Evolutionary conservation across 2,113 vertebrate genomes (phyloP).

Genomic region (Ochotona princeps): DNA sequence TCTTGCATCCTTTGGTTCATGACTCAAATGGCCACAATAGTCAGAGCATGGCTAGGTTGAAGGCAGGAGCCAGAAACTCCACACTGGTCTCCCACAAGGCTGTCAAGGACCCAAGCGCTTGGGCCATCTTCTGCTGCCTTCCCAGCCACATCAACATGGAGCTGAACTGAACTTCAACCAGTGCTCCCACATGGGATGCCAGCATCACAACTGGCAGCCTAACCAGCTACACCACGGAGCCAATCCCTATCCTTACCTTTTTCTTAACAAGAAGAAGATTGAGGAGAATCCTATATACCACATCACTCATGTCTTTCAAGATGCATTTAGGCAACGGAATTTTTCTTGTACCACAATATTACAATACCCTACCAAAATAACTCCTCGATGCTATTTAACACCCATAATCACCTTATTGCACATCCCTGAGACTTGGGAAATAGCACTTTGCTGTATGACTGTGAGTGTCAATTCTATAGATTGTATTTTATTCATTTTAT

Average conservation of each 20-base stretch:
- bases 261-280: not conserved
- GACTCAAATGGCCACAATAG: too few relatives aligned
- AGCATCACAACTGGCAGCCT: too few relatives aligned
- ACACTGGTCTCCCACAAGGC: too few relatives aligned
- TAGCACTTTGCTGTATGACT: not conserved
- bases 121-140: too few relatives aligned
- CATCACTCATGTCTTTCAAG: not conserved
- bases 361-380: not conserved
- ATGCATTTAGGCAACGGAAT: not conserved
- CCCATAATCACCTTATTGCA: not conserved
- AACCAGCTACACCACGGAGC: too few relatives aligned
- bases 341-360: not conserved
- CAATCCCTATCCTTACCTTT: not conserved
- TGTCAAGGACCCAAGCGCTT: too few relatives aligned
- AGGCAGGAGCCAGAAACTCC: too few relatives aligned
- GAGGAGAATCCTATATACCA: not conserved
- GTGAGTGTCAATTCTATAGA: not conserved
- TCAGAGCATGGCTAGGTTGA: too few relatives aligned
- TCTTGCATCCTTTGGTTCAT: too few relatives aligned
- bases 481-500: not conserved
- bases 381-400: not conserved
- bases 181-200: too few relatives aligned
- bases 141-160: too few relatives aligned
- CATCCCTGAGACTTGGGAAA: not conserved
- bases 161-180: too few relatives aligned